Evolutionary conservation across 2,113 vertebrate genomes (phyloP).

Genomic region (Oncorhynchus nerka): DNA sequence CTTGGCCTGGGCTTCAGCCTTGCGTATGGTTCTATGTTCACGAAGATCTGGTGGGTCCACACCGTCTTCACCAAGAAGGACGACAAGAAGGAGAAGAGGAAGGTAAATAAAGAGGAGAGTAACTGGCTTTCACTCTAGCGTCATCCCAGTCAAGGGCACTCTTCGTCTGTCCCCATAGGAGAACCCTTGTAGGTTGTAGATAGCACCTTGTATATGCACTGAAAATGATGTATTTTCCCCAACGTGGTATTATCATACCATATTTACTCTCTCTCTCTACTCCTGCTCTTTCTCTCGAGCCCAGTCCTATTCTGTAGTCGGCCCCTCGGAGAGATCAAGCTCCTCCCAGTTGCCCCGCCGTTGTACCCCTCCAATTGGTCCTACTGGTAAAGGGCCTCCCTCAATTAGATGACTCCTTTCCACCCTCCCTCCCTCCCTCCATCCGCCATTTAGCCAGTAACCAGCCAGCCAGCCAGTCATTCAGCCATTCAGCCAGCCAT

Average conservation of each 20-base stretch:
- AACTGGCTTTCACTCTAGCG: constrained; percentile 6
- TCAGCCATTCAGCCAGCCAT: no score
- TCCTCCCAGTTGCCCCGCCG: constrained; percentile 8
- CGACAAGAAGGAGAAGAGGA: constrained; percentile 88
- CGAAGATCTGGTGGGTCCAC: constrained; percentile 97
- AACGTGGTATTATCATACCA: constrained; percentile 24
- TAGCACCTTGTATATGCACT: not conserved
- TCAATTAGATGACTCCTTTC: not conserved
- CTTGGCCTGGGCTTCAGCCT: constrained; percentile 89
- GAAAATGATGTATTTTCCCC: constrained; percentile 19
- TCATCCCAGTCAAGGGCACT: constrained; percentile 16
- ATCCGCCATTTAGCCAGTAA: no score
- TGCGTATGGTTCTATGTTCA: constrained; percentile 93
- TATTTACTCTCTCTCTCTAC: constrained; percentile 2
- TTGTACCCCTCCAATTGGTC: constrained; percentile 7
- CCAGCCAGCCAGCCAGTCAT: no score
- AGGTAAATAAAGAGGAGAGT: constrained; percentile 68
- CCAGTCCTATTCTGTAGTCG: constrained; percentile 16
- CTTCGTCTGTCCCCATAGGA: not conserved
- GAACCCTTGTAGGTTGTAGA: no score
- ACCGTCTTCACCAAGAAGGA: constrained; percentile 94
- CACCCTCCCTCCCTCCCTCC: not conserved
- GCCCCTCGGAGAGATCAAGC: constrained; percentile 13
- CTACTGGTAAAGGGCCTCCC: constrained; percentile 3
- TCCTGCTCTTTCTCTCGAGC: constrained; percentile 1